A percentile compares a stretch with the other conserved stretches of the same genome.
Conservation (phyloP, 2,113 vertebrate genomes). For the Orientallactaga bullata region DNA sequence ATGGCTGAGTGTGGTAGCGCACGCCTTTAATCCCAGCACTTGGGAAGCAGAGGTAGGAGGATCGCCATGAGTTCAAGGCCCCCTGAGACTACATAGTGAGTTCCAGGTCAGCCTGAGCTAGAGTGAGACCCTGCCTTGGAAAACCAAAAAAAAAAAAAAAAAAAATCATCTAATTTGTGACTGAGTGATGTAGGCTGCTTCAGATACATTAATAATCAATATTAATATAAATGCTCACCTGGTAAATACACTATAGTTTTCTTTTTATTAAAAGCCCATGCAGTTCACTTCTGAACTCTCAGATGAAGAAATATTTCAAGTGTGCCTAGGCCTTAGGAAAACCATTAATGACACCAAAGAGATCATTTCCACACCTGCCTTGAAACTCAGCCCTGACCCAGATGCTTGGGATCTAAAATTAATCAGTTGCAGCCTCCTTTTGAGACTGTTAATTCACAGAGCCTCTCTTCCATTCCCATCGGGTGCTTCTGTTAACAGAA, state of each 20-base stretch:
- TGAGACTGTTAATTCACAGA: constrained; percentile 46
- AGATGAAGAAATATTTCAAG: constrained; percentile 24
- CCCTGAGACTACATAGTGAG: too few species aligned
- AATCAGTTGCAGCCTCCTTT: constrained; percentile 49
- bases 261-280: constrained; percentile 7
- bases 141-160: not conserved
- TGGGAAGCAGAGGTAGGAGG: too few species aligned
- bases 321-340: constrained; percentile 34
- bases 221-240: constrained; percentile 7
- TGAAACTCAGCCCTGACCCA: constrained; percentile 75
- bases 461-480: not conserved
- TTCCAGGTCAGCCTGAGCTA: too few species aligned
- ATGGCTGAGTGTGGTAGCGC: too few species aligned
- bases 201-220: not conserved
- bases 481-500: not conserved
- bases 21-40: too few species aligned
- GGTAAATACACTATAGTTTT: not conserved
- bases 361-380: constrained; percentile 71
- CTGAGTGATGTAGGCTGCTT: not conserved
- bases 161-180: constrained; percentile 26
- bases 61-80: too few species aligned
- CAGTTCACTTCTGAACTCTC: constrained; percentile 38
- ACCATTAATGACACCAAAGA: constrained; percentile 70
- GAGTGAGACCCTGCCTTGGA: too few species aligned
- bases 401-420: constrained; percentile 73